Evolutionary conservation across 2,113 vertebrate genomes (phyloP).

Genomic region (Oryzias javanicus): DNA sequence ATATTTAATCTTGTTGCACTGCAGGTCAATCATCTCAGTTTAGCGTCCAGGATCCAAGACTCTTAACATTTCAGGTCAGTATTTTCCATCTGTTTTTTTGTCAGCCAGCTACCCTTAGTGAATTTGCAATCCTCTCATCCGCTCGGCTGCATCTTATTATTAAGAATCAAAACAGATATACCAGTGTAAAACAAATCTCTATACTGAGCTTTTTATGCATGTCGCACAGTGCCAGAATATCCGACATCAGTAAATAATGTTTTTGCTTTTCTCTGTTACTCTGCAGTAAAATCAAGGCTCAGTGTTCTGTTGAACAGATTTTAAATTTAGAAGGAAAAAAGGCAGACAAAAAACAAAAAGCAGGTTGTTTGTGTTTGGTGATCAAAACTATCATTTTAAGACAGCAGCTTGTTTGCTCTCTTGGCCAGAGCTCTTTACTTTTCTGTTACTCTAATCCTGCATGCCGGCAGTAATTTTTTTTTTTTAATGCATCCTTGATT

Average conservation of each 20-base stretch:
- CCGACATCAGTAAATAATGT: not conserved
- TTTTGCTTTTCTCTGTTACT: not conserved
- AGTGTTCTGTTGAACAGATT: not conserved
- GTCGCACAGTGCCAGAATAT: no score
- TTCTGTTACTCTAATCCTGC: not conserved
- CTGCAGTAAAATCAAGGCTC: not conserved
- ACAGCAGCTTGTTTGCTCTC: not conserved
- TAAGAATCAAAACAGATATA: not conserved
- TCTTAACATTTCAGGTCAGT: not conserved
- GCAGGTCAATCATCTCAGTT: no score
- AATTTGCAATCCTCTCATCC: not conserved
- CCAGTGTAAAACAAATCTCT: no score
- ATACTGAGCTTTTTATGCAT: no score
- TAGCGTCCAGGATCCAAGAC: no score
- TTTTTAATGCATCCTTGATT: not conserved
- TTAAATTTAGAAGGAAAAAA: not conserved
- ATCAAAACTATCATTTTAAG: not conserved
- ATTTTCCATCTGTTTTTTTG: not conserved
- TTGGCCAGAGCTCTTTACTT: not conserved
- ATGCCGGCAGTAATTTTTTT: not conserved
- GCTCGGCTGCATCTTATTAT: not conserved
- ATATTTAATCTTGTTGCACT: no score
- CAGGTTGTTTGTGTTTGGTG: not conserved
- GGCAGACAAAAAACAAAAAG: not conserved
- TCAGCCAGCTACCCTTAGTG: not conserved